These are phyloP conservation scores for Drosophila varians DNA, from an alignment of 1,140 invertebrate genomes.

Conservation along the genomic window DNA sequence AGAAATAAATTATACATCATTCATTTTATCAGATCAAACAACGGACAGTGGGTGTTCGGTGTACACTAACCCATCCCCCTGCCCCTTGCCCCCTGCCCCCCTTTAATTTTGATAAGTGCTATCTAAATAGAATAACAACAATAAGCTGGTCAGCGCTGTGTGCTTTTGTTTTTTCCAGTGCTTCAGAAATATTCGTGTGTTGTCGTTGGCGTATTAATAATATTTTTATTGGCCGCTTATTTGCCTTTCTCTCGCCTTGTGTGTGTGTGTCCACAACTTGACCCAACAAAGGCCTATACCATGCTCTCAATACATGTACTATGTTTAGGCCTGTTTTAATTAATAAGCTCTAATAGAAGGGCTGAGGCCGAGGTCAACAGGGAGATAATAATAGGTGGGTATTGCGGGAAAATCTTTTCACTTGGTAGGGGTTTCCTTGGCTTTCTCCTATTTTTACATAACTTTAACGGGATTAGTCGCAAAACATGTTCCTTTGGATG, in stretches of 20 bases:
- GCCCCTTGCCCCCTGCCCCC: too few relatives aligned
- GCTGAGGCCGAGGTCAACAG: not conserved
- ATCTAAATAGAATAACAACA: conserved; percentile 21
- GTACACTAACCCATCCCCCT: too few relatives aligned
- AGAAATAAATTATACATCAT: conserved; percentile 26
- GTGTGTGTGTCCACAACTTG: conserved; percentile 27
- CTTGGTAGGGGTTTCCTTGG: not conserved
- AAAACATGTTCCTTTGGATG: not conserved
- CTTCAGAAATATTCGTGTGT: conserved; percentile 25
- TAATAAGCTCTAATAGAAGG: conserved; percentile 34
- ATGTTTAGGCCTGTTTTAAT: conserved; percentile 42
- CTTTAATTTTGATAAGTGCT: conserved; percentile 33
- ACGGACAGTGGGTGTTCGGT: not conserved
- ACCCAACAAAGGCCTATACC: conserved; percentile 18
- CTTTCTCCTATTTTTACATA: too few relatives aligned
- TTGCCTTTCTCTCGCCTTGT: conserved; percentile 51
- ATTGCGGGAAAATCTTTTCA: not conserved
- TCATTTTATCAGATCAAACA: conserved; percentile 8
- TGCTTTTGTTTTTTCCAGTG: not conserved
- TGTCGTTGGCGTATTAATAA: conserved; percentile 71
- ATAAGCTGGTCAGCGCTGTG: not conserved
- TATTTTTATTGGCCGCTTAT: conserved; percentile 78
- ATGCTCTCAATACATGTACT: not conserved
- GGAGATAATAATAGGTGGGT: not conserved
- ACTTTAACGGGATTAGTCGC: too few relatives aligned